Evolutionary conservation across 2,888 invertebrate species (phyloP).

Genomic region (Andrena praecox): DNA sequence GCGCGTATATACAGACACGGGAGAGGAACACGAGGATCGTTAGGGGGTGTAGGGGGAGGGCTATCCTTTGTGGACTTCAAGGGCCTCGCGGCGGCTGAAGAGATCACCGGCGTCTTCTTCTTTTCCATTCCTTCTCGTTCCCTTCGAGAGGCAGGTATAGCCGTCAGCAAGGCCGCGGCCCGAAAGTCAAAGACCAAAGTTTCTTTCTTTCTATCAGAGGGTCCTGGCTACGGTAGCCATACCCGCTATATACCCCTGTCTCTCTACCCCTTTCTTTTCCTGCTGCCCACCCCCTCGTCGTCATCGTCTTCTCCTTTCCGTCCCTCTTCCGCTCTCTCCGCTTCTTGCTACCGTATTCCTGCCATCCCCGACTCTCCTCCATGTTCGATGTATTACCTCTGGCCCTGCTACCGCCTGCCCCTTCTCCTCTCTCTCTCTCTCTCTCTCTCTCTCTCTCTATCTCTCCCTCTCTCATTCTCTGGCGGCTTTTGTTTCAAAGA

Average conservation of each 20-base stretch:
- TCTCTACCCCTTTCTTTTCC: conserved; percentile 61
- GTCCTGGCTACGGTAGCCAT: conserved; percentile 65
- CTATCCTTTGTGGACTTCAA: conserved; percentile 71
- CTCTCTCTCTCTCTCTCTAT: conserved; percentile 42
- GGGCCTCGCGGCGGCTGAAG: conserved; percentile 67
- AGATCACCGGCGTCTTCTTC: conserved; percentile 59
- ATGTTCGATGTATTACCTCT: conserved; percentile 61
- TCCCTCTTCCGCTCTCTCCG: conserved; percentile 61
- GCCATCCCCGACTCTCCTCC: conserved; percentile 39
- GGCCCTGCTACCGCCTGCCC: conserved; percentile 46
- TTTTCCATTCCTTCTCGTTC: conserved; percentile 62
- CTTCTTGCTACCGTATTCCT: conserved; percentile 50
- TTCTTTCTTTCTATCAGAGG: conserved; percentile 77
- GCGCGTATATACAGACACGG: conserved; percentile 39
- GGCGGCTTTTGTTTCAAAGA: conserved; percentile 82
- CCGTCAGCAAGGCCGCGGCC: conserved; percentile 64
- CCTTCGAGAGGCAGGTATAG: conserved; percentile 66
- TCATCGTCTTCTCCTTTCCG: conserved; percentile 44
- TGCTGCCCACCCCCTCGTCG: conserved; percentile 21
- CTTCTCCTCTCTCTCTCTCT: conserved; percentile 44
- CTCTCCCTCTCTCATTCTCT: conserved; percentile 57
- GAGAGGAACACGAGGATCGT: conserved; percentile 20
- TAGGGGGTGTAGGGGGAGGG: background rate
- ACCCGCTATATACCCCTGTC: conserved; percentile 71
- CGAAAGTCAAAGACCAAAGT: conserved; percentile 77